These are phyloP conservation scores for Ciona savignyi DNA, from an alignment of 23 tunicate genomes.

Conservation along the genomic window DNA sequence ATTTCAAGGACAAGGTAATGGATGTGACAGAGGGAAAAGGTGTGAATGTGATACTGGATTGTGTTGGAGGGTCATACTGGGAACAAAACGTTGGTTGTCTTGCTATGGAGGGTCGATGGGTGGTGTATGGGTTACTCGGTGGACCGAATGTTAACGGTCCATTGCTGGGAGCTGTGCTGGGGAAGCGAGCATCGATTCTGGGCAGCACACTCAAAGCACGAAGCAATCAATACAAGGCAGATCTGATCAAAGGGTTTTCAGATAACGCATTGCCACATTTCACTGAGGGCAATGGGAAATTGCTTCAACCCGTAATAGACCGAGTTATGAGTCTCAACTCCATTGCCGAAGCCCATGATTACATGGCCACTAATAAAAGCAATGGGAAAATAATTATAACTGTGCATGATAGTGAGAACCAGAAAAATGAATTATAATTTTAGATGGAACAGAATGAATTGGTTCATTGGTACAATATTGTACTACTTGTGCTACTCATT, in stretches of 20 bases:
- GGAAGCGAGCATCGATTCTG: conserved; percentile 56
- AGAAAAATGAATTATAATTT: background rate
- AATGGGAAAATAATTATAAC: conserved; percentile 64
- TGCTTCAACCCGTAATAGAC: conserved; percentile 56
- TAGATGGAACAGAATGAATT: no score
- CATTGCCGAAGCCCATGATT: conserved; percentile 73
- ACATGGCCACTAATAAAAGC: conserved; percentile 74
- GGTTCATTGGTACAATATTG: no score
- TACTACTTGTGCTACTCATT: no score
- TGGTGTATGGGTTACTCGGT: conserved; percentile 84
- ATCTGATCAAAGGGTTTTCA: conserved; percentile 54
- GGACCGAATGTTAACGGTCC: conserved; percentile 79
- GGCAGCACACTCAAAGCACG: conserved; percentile 77
- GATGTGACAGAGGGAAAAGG: conserved; percentile 47
- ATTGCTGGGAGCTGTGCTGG: conserved; percentile 32
- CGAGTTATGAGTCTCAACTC: conserved; percentile 36
- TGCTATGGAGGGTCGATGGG: conserved; percentile 89
- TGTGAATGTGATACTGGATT: conserved; percentile 80
- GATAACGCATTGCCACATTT: conserved; percentile 65
- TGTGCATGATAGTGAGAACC: background rate
- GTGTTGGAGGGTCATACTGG: conserved; percentile 95
- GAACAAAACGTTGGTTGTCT: conserved; percentile 63
- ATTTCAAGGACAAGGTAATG: conserved; percentile 47
- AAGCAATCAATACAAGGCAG: conserved; percentile 73
- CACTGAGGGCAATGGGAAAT: conserved; percentile 1